These are phyloP conservation scores for Lampris incognitus DNA, from an alignment of 2,113 vertebrate species.

Conservation along the genomic window DNA sequence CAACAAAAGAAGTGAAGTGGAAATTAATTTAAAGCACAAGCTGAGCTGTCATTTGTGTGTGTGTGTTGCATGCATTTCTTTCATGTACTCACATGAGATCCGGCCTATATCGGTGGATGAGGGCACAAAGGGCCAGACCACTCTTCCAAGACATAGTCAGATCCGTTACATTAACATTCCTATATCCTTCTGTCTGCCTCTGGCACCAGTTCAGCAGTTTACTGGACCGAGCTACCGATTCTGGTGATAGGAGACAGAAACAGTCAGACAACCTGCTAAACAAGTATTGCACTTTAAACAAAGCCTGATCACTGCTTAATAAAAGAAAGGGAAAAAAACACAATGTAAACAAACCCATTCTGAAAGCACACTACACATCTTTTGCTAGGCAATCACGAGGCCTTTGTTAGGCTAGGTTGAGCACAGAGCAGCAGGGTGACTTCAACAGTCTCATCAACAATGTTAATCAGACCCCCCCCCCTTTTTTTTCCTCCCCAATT, in stretches of 20 bases:
- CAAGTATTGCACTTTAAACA: not conserved
- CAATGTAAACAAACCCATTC: constrained; percentile 2
- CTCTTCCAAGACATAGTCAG: constrained; percentile 98
- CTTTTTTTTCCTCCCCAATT: no score
- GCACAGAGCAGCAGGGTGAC: constrained; percentile 13
- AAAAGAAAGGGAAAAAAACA: not conserved
- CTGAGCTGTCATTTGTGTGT: not conserved
- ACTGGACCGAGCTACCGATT: constrained; percentile 94
- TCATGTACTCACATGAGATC: constrained; percentile 92
- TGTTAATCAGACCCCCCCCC: constrained; percentile 48
- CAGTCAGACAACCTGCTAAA: constrained; percentile 12
- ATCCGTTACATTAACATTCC: constrained; percentile 90
- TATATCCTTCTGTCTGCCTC: constrained; percentile 94
- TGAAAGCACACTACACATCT: constrained; percentile 12
- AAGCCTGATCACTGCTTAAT: constrained; percentile 18
- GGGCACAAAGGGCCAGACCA: constrained; percentile 93
- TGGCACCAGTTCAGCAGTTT: constrained; percentile 98
- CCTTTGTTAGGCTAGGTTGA: constrained; percentile 32
- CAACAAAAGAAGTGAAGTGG: no score
- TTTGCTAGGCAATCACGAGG: constrained; percentile 33
- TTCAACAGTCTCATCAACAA: constrained; percentile 31
- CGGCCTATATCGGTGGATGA: constrained; percentile 95
- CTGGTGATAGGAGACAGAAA: constrained; percentile 69
- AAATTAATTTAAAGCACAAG: no score
- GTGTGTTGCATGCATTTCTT: not conserved